These are phyloP conservation scores for Streblospio benedicti DNA, from an alignment of 1,140 invertebrate genomes.

Conservation along the genomic window DNA sequence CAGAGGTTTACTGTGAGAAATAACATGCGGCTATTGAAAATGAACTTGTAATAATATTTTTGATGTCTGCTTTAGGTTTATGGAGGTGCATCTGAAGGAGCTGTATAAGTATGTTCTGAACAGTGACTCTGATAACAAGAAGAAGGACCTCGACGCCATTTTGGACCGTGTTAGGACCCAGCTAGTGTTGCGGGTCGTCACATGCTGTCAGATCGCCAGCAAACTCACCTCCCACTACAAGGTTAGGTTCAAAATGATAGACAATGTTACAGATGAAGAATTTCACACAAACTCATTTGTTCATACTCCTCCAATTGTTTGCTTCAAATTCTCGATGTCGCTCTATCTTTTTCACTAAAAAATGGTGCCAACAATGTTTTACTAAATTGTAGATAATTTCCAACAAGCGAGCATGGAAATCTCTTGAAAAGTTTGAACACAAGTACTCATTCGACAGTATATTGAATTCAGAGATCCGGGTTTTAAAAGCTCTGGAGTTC, in stretches of 20 bases:
- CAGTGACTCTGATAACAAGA: constrained; percentile 15
- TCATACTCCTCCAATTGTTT: too few species aligned
- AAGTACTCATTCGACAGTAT: constrained; percentile 34
- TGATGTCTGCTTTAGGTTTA: too few species aligned
- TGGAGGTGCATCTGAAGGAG: constrained; percentile 32
- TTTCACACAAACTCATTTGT: too few species aligned
- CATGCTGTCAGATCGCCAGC: constrained; percentile 40
- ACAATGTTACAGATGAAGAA: too few species aligned
- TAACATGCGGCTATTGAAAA: too few species aligned
- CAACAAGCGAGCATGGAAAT: constrained; percentile 21
- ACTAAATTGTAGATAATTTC: too few species aligned
- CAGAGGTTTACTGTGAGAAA: too few species aligned
- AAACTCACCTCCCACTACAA: constrained; percentile 38
- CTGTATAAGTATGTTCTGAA: constrained; percentile 30
- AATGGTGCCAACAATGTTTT: too few species aligned
- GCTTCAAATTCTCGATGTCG: too few species aligned
- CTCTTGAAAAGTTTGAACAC: constrained; percentile 29
- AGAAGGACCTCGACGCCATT: constrained; percentile 26
- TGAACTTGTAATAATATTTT: too few species aligned
- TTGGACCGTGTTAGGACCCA: constrained; percentile 31
- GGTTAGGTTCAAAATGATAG: too few species aligned
- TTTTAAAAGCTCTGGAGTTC: constrained; percentile 38
- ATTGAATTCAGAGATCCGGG: constrained; percentile 40
- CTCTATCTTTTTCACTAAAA: too few species aligned
- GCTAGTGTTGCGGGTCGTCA: constrained; percentile 27